These are phyloP conservation scores for Telmatherina bonti DNA, from an alignment of 2,797 vertebrate genomes.

Conservation along the genomic window DNA sequence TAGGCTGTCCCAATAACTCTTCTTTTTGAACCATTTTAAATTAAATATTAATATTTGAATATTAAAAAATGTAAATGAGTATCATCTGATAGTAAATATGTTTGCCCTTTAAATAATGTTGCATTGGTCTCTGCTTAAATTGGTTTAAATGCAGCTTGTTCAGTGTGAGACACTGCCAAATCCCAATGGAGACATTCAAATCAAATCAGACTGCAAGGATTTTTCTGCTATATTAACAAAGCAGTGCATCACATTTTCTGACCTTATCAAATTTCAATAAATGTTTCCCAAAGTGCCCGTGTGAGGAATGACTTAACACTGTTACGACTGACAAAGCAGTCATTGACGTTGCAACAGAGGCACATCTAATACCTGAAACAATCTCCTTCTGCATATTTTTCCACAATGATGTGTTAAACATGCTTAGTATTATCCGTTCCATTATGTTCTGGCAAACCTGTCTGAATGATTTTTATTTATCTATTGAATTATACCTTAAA, in stretches of 20 bases:
- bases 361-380: background rate
- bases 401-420: background rate
- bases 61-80: background rate
- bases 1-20: background rate
- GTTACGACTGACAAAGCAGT: background rate
- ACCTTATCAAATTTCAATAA: background rate
- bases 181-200: background rate
- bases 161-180: background rate
- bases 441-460: background rate
- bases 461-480: background rate
- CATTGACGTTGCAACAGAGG: slow-evolving; percentile 1
- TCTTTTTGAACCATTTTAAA: slow-evolving; percentile 4
- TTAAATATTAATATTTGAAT: background rate
- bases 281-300: slow-evolving; percentile 16
- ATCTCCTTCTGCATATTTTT: background rate
- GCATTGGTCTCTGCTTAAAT: background rate
- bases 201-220: slow-evolving; percentile 7
- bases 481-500: background rate
- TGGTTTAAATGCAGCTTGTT: background rate
- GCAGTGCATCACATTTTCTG: background rate
- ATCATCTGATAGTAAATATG: background rate
- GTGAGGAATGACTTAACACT: background rate
- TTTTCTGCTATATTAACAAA: background rate
- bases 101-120: background rate
- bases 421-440: background rate